These are phyloP conservation scores for Netelia virgata DNA, from an alignment of 2,888 invertebrate species.

Conservation along the genomic window DNA sequence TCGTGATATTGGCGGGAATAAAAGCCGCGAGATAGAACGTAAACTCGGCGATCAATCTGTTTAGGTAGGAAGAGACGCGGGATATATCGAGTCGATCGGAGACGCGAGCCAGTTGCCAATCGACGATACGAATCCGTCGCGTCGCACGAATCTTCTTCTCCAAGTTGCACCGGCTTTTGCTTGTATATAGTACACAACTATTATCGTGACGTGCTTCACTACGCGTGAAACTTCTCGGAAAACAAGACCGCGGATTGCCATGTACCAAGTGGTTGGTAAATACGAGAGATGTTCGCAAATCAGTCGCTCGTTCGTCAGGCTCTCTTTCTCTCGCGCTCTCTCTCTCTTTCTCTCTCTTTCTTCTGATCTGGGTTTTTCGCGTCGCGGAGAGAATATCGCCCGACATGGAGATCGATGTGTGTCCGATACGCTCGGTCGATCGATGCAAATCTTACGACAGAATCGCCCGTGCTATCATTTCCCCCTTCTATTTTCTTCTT, in stretches of 20 bases:
- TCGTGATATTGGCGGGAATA: conserved; percentile 41
- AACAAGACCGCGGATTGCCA: conserved; percentile 40
- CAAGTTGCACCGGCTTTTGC: conserved; percentile 21
- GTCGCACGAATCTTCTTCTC: conserved; percentile 49
- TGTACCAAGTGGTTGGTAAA: conserved; percentile 37
- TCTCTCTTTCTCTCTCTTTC: conserved; percentile 9
- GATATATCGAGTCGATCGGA: conserved; percentile 62
- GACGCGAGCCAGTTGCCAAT: conserved; percentile 43
- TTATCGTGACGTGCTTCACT: conserved; percentile 65
- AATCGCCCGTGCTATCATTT: neutral
- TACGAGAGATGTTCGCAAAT: conserved; percentile 58
- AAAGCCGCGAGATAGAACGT: conserved; percentile 44
- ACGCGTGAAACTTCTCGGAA: conserved; percentile 65
- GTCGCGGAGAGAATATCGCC: conserved; percentile 38
- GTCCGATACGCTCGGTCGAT: conserved; percentile 55
- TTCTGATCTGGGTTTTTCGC: neutral
- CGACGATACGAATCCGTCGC: conserved; percentile 64
- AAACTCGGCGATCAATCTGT: conserved; percentile 54
- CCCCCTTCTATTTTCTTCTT: neutral
- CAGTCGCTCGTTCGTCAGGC: conserved; percentile 56
- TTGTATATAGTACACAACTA: conserved; percentile 9
- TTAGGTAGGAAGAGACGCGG: conserved; percentile 6
- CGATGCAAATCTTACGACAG: conserved; percentile 46
- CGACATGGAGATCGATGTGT: conserved; percentile 48
- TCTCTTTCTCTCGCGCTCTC: too few species aligned